Evolutionary conservation across 2,113 vertebrate species (phyloP), one percentile per base, ranked within the genome.

Genomic region (Labeo catla): DNA sequence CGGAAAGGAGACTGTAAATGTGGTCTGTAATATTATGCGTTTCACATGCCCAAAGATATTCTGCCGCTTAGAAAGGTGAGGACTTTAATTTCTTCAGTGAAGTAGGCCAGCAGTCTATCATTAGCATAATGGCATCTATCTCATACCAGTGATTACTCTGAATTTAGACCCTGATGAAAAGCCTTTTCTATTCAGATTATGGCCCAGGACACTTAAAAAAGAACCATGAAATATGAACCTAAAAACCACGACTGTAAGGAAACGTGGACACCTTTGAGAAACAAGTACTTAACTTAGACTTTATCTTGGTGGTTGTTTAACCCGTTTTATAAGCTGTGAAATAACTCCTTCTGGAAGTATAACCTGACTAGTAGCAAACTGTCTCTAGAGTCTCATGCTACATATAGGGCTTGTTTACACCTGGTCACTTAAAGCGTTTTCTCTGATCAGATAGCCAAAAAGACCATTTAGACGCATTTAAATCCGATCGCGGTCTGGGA

Each of bases 71-170:
- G 66, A 72, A 72, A 72, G 81, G 81, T 83, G 81, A 72, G 21
- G 81, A 45, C 28, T 83, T 83, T 83, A 23, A 73, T 83, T 59
- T 83, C 50, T 73, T 73, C 28, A n/a, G 10, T 73, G 81, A 83
- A 57, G 66, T 83, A 73, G 81, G 66, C 9, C 68, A 57, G 49
- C 28, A 54, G 34, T 83, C 81, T 83, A 59, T 73, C 68, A 83
- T 83, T 83, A 73, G 81, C 81, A 73, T 73, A 83, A 73, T 72
- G 19, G 66, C 43, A 34, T 59, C 81, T 83, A 83, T 72, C 34
- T 54, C 50, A 19, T 54, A 57, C 47, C 81, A 54, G 49, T 73
- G 50, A 83, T 43, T 83, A 72, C 34, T 52, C 81, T 72, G 81
- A 83, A 83, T 70, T 57, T 73, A 83, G 81, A 57, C 4, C 19